phyloP scores from a whole-genome alignment of 2,888 invertebrate species.

The Zaprionus obscuricornis region DNA sequence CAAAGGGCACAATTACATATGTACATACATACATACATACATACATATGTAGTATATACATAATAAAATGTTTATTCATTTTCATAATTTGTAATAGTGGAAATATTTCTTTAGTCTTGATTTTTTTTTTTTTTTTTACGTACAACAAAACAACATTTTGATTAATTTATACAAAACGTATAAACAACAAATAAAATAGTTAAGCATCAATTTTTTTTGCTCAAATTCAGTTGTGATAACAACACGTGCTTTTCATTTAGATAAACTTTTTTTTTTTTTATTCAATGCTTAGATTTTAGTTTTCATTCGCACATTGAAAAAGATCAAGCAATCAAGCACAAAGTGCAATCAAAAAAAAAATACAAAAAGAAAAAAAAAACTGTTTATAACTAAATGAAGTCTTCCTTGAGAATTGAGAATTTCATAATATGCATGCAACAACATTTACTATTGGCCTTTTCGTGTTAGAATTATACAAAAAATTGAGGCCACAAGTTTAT shows the following conservation, averaged over 20 bases:
- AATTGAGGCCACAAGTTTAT: slow-evolving; percentile 58
- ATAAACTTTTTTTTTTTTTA: not conserved
- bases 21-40: slow-evolving; percentile 6
- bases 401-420: too few species aligned
- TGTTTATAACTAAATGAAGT: too few species aligned
- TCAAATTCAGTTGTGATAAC: not conserved
- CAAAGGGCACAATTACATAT: slow-evolving; percentile 36
- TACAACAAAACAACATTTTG: too few species aligned
- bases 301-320: not conserved
- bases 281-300: not conserved
- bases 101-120: slow-evolving; percentile 36
- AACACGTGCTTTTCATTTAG: slow-evolving; percentile 33
- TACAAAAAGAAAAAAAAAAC: too few species aligned
- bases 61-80: slow-evolving; percentile 52
- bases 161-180: slow-evolving; percentile 49
- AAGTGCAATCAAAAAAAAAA: too few species aligned
- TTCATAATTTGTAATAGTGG: slow-evolving; percentile 35
- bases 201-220: slow-evolving; percentile 12
- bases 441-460: slow-evolving; percentile 48
- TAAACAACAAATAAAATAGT: slow-evolving; percentile 46
- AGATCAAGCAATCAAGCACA: not conserved
- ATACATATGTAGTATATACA: slow-evolving; percentile 30
- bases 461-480: slow-evolving; percentile 48
- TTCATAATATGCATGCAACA: not conserved
- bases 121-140: too few species aligned